Percentiles rank a stretch among this genome's conserved stretches.
Evolutionary conservation across 2,888 invertebrate species (phyloP).

Genomic region (Alcis repandata): DNA sequence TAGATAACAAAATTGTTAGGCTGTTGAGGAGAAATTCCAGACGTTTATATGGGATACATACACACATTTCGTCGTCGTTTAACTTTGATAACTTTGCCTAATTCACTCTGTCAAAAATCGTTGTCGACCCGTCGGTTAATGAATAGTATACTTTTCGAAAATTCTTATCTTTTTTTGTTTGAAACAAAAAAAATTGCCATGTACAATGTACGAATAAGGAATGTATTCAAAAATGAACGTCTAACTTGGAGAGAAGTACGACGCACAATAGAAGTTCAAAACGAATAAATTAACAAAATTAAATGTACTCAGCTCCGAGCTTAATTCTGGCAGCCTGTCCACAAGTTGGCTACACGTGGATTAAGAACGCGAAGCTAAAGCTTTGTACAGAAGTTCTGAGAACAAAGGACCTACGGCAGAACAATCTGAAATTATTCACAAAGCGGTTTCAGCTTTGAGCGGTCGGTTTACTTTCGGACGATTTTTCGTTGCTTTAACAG

Average conservation of each 20-base stretch:
- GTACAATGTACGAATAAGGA: background rate
- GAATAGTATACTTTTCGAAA: no score
- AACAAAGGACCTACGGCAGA: conserved; percentile 24
- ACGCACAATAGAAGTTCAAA: background rate
- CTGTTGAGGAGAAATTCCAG: no score
- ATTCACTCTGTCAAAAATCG: no score
- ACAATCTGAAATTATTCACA: conserved; percentile 24
- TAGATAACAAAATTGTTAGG: no score
- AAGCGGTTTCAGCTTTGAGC: conserved; percentile 13
- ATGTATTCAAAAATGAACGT: background rate
- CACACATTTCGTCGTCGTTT: no score
- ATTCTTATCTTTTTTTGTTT: no score
- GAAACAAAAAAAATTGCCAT: background rate
- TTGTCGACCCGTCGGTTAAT: no score
- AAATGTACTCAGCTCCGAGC: background rate
- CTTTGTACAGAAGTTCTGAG: conserved; percentile 9
- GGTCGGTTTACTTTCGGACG: conserved; percentile 11
- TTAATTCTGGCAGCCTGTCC: conserved; percentile 7
- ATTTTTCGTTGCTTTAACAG: conserved; percentile 10
- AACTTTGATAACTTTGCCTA: no score
- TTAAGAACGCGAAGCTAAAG: conserved; percentile 2
- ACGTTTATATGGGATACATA: no score
- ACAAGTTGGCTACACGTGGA: conserved; percentile 13
- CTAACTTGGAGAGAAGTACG: background rate
- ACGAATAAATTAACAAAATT: conserved; percentile 15